Percentiles rank a stretch among this genome's conserved stretches.
Conservation (phyloP, 2,113 vertebrate species). For the Chionis minor region DNA sequence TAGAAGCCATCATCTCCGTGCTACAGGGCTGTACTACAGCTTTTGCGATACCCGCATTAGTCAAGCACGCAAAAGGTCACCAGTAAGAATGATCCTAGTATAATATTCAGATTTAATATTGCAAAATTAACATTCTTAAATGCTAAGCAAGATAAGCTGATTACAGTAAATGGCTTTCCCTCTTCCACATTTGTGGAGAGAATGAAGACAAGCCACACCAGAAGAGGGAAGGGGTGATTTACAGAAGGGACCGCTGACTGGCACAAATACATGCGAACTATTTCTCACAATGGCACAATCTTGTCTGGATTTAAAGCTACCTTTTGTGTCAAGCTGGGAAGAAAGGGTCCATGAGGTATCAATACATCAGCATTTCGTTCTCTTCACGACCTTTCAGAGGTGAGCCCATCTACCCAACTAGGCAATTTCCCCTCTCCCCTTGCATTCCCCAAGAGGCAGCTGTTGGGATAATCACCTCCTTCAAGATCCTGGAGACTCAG, state of each 20-base stretch:
- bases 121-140: slow-evolving; percentile 36
- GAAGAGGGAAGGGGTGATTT: neutral
- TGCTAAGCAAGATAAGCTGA: slow-evolving; percentile 1
- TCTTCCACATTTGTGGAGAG: neutral
- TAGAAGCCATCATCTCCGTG: neutral
- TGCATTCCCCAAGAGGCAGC: neutral
- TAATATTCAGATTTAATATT: neutral
- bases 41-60: neutral
- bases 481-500: slow-evolving; percentile 15
- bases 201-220: neutral
- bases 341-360: slow-evolving; percentile 34
- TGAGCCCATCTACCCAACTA: slow-evolving; percentile 39
- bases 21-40: neutral
- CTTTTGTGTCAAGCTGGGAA: slow-evolving; percentile 18
- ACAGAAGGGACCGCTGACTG: neutral
- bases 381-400: slow-evolving; percentile 45
- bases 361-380: slow-evolving; percentile 20
- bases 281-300: neutral
- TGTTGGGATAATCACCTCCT: slow-evolving; percentile 59
- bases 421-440: slow-evolving; percentile 55
- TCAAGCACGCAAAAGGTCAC: neutral
- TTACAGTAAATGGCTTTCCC: slow-evolving; percentile 4
- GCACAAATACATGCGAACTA: neutral
- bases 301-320: slow-evolving; percentile 8
- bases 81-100: neutral